Percentiles rank a stretch among this genome's conserved stretches.
These are phyloP conservation scores for Drosophila hamatofila DNA, from an alignment of 2,888 invertebrate genomes.

Conservation along the genomic window DNA sequence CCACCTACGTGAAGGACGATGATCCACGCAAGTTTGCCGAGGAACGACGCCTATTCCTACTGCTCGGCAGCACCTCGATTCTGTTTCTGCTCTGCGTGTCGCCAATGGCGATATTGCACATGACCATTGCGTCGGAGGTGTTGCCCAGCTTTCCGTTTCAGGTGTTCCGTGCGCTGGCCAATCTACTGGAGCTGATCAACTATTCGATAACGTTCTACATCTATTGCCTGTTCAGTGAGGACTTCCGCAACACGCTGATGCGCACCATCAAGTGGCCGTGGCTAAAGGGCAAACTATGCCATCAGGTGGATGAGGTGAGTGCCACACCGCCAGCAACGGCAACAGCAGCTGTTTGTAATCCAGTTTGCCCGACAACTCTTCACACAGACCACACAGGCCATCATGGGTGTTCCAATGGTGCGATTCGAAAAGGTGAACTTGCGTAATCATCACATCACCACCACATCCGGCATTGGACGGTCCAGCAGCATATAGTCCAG, in stretches of 20 bases:
- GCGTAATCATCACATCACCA: slow-evolving; percentile 82
- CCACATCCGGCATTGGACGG: slow-evolving; percentile 84
- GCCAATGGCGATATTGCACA: slow-evolving; percentile 90
- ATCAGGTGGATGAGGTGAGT: slow-evolving; percentile 83
- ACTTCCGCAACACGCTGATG: slow-evolving; percentile 90
- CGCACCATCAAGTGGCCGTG: slow-evolving; percentile 88
- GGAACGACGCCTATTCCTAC: slow-evolving; percentile 88
- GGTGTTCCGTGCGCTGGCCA: slow-evolving; percentile 90
- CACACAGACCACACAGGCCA: slow-evolving; percentile 51
- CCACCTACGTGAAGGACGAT: slow-evolving; percentile 87
- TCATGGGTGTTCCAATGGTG: slow-evolving; percentile 58
- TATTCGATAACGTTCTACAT: slow-evolving; percentile 93
- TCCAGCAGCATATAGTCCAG: slow-evolving; percentile 83
- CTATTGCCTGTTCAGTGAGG: slow-evolving; percentile 91
- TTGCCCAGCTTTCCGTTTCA: slow-evolving; percentile 88
- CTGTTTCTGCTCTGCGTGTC: slow-evolving; percentile 90
- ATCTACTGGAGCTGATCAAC: slow-evolving; percentile 90
- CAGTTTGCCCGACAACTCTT: slow-evolving; percentile 46
- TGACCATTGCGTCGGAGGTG: slow-evolving; percentile 88
- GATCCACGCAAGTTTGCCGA: slow-evolving; percentile 89
- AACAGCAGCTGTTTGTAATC: slow-evolving; percentile 36
- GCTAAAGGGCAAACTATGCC: slow-evolving; percentile 81
- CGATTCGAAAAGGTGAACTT: slow-evolving; percentile 53
- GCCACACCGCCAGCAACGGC: slow-evolving; percentile 58
- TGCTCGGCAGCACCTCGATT: slow-evolving; percentile 89